Percentiles rank a stretch among this genome's conserved stretches.
Evolutionary conservation across 2,888 invertebrate species (phyloP).

Genomic region (Rhaphigaster nebulosa): DNA sequence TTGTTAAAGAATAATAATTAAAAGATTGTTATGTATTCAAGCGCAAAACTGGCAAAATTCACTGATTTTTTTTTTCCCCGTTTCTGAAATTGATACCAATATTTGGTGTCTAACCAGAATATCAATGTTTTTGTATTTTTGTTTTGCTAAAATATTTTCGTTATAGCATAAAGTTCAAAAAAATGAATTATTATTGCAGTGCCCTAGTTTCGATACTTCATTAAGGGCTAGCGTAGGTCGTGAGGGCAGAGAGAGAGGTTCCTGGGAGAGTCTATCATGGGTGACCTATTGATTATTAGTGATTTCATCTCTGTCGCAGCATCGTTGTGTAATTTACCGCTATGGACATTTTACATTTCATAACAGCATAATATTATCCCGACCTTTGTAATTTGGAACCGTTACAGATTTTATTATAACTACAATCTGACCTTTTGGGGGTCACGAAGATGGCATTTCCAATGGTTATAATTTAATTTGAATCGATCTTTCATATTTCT

Average conservation of each 20-base stretch:
- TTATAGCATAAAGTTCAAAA: no score
- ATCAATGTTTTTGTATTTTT: no score
- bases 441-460: neutral
- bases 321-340: neutral
- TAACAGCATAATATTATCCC: neutral
- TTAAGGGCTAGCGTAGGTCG: neutral
- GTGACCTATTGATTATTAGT: neutral
- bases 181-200: neutral
- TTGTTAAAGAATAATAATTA: no score
- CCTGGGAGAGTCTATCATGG: neutral
- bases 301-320: neutral
- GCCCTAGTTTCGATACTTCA: neutral
- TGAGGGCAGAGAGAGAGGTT: neutral
- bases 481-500: neutral
- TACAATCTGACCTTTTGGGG: neutral
- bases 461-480: neutral
- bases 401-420: neutral
- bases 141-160: no score
- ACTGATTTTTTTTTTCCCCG: no score
- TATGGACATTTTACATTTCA: neutral
- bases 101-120: no score
- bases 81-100: no score
- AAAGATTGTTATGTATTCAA: no score
- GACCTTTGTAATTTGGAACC: neutral
- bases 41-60: no score